These are phyloP conservation scores for Heliconius hewitsoni DNA, from an alignment of 1,140 invertebrate species.

Conservation along the genomic window DNA sequence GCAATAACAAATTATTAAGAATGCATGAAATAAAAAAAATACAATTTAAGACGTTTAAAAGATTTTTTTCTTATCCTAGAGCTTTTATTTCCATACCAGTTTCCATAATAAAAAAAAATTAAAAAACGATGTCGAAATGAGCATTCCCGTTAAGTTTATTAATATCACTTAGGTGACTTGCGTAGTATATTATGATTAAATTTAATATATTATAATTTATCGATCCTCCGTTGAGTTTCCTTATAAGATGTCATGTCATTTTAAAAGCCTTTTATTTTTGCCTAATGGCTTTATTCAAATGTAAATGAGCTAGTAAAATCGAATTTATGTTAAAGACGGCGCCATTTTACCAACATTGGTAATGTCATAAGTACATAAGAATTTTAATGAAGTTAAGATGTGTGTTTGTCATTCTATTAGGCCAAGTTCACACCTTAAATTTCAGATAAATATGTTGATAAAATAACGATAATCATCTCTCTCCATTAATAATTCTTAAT, in stretches of 20 bases:
- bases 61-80: background rate
- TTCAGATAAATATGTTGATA: background rate
- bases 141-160: constrained; percentile 4
- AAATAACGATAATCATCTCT: constrained; percentile 1
- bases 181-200: background rate
- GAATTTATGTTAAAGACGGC: constrained; percentile 50
- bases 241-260: constrained; percentile 1
- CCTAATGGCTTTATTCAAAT: constrained; percentile 59
- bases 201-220: background rate
- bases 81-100: background rate
- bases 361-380: constrained; percentile 33
- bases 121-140: background rate
- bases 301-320: constrained; percentile 53
- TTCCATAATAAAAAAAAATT: background rate
- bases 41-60: background rate
- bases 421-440: constrained; percentile 11
- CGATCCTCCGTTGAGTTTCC: constrained; percentile 12
- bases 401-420: constrained; percentile 24
- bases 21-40: background rate
- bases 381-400: constrained; percentile 42
- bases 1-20: too few relatives aligned
- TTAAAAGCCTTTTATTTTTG: constrained; percentile 48
- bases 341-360: constrained; percentile 43
- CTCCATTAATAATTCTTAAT: background rate
- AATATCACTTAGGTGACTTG: constrained; percentile 5